Percentiles rank a stretch among this genome's conserved stretches.
These are phyloP conservation scores for Helarctos malayanus DNA, from an alignment of 2,797 vertebrate species.

Conservation along the genomic window DNA sequence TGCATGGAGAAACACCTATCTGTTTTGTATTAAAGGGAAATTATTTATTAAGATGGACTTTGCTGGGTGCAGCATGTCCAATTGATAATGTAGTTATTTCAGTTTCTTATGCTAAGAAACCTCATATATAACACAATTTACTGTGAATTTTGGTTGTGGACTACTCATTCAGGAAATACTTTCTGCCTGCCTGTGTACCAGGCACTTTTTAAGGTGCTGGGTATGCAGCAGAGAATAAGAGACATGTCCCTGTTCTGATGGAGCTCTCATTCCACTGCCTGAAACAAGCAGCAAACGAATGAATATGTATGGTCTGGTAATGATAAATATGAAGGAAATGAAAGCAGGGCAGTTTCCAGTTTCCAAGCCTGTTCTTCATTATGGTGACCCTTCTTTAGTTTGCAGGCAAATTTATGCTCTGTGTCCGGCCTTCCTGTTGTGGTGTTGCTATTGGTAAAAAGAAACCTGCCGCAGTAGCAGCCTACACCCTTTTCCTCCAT, in stretches of 20 bases:
- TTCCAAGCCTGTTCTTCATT: neutral
- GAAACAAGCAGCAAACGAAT: neutral
- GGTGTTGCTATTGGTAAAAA: neutral
- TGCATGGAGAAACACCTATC: neutral
- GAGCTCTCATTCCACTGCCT: neutral
- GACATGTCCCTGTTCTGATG: neutral
- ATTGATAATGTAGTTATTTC: constrained; percentile 1
- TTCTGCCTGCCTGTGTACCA: neutral
- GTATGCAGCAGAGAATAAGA: neutral
- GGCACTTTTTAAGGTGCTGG: neutral
- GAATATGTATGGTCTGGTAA: neutral
- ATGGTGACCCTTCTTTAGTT: neutral
- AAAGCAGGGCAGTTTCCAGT: neutral
- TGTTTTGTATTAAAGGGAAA: constrained; percentile 2
- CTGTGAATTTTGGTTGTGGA: neutral
- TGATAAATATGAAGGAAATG: constrained; percentile 29
- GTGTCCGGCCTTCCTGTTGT: neutral
- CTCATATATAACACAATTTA: neutral
- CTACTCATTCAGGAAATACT: neutral
- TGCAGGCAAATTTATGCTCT: constrained; percentile 27
- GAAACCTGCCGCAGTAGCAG: neutral
- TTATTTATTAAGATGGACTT: constrained; percentile 33
- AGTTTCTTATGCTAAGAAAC: constrained; percentile 10
- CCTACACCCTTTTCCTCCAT: neutral
- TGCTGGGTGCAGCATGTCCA: neutral